phyloP scores from a whole-genome alignment of 2,797 vertebrate genomes.

The Dermochelys coriacea region DNA sequence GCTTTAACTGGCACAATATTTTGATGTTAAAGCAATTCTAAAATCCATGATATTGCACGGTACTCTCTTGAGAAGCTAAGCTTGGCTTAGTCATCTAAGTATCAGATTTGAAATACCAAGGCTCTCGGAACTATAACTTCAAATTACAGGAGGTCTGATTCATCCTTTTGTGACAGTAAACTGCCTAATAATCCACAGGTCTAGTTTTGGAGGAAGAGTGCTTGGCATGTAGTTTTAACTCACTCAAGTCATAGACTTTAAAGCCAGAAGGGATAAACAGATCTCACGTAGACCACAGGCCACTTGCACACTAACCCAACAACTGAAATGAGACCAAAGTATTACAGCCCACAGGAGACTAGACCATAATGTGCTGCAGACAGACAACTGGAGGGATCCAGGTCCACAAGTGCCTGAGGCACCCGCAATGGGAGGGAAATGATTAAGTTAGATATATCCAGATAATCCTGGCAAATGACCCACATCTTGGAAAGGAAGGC shows the following conservation, averaged over 20 bases:
- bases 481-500: not conserved
- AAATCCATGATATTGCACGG: not conserved
- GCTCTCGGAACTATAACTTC: not conserved
- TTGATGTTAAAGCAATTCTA: not conserved
- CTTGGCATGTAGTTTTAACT: not conserved
- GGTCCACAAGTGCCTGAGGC: not conserved
- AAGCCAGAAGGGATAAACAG: not conserved
- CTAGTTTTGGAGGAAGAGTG: not conserved
- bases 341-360: not conserved
- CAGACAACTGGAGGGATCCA: not conserved
- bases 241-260: not conserved
- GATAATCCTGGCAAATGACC: not conserved
- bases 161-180: not conserved
- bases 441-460: not conserved
- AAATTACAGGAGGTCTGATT: not conserved
- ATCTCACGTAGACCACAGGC: not conserved
- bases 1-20: accelerated
- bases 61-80: not conserved
- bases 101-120: not conserved
- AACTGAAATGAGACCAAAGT: not conserved
- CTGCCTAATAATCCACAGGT: accelerated
- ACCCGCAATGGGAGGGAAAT: not conserved
- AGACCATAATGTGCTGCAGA: not conserved
- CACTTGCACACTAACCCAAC: not conserved
- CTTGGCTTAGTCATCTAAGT: not conserved